A percentile compares a stretch with the other conserved stretches of the same genome.
These are phyloP conservation scores for Tribolium freemani DNA, from an alignment of 2,888 invertebrate genomes.

Conservation along the genomic window DNA sequence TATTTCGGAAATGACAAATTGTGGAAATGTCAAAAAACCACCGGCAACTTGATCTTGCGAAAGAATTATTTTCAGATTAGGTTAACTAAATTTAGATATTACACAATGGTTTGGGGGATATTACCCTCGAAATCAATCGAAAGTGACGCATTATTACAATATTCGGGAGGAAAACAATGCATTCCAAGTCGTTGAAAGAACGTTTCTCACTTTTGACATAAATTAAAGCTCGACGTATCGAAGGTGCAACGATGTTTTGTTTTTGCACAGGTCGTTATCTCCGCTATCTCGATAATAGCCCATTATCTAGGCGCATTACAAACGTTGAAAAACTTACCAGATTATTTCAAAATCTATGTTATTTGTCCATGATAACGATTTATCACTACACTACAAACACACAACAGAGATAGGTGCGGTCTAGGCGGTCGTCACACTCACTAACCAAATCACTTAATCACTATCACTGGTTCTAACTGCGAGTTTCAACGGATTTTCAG, in stretches of 20 bases:
- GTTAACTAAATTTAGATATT: constrained; percentile 40
- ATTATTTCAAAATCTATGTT: constrained; percentile 56
- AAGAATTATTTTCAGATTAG: constrained; percentile 36
- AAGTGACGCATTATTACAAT: neutral
- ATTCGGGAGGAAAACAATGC: neutral
- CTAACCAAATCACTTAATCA: constrained; percentile 33
- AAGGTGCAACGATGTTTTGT: constrained; percentile 23
- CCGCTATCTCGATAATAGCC: constrained; percentile 8
- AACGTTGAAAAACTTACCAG: constrained; percentile 56
- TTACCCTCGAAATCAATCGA: constrained; percentile 15
- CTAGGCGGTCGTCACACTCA: constrained; percentile 54
- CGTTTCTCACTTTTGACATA: constrained; percentile 17
- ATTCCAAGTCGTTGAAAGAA: neutral
- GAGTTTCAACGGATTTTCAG: neutral
- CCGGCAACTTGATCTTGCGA: constrained; percentile 30
- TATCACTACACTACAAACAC: constrained; percentile 60
- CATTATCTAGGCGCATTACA: constrained; percentile 43
- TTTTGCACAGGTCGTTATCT: constrained; percentile 15
- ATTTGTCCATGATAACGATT: constrained; percentile 64
- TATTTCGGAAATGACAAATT: constrained; percentile 30
- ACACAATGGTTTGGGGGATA: neutral
- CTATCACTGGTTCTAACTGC: constrained; percentile 17
- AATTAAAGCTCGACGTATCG: constrained; percentile 1
- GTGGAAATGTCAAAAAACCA: constrained; percentile 4
- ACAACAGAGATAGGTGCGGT: constrained; percentile 66